Percentiles rank a stretch among this genome's conserved stretches.
Conservation (phyloP, 2,113 vertebrate genomes). For the Pterocles burchelli region DNA sequence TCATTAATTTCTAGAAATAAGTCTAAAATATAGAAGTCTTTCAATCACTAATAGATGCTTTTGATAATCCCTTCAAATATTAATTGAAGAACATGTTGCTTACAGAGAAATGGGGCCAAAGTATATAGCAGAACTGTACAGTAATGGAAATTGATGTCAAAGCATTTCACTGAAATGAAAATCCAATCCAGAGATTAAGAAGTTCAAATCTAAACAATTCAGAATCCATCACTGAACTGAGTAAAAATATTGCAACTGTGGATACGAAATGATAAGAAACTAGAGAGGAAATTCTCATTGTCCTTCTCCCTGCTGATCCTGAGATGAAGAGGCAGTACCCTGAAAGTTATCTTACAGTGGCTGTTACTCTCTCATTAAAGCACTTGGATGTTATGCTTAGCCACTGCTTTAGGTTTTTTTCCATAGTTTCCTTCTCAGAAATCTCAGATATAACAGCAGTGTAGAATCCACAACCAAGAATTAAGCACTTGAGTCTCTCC, state of each 20-base stretch:
- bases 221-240: neutral
- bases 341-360: neutral
- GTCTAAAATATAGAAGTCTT: neutral
- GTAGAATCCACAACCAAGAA: neutral
- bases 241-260: neutral
- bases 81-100: neutral
- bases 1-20: neutral
- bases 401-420: neutral
- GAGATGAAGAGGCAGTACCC: neutral
- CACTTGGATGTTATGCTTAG: neutral
- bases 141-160: neutral
- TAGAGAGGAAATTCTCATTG: neutral
- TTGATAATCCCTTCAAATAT: neutral
- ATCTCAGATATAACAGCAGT: neutral
- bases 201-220: neutral
- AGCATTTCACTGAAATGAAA: neutral
- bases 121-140: neutral
- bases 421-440: neutral
- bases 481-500: neutral
- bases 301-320: fast-evolving
- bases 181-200: neutral
- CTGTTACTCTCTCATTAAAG: neutral
- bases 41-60: neutral
- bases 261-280: neutral
- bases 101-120: neutral